These are phyloP conservation scores for Elachura formosa DNA, from an alignment of 2,113 vertebrate genomes.

Conservation along the genomic window DNA sequence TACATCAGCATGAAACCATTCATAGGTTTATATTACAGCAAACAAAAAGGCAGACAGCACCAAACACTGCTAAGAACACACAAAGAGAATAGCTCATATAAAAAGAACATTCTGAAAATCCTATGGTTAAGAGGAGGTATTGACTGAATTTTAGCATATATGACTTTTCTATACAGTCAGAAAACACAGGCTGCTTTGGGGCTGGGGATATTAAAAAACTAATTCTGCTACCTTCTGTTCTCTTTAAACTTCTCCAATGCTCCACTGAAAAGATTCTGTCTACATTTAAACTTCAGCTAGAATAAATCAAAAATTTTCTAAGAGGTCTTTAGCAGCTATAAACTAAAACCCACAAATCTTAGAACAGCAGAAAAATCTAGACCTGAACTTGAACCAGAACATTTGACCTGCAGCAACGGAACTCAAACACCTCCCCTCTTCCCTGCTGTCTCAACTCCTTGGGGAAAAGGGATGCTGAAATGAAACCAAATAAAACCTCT, in stretches of 20 bases:
- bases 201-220: not conserved
- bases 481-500: not conserved
- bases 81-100: not conserved
- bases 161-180: not conserved
- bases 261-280: not conserved
- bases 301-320: not conserved
- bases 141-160: not conserved
- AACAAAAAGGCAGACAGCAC: not conserved
- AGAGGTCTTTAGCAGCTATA: not conserved
- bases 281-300: not conserved
- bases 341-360: not conserved
- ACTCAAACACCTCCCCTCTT: not conserved
- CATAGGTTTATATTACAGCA: rapidly evolving
- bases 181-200: not conserved
- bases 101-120: not conserved
- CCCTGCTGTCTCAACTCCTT: not conserved
- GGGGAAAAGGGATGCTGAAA: not conserved
- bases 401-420: not conserved
- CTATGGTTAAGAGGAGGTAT: not conserved
- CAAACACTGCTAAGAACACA: not conserved
- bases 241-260: not conserved
- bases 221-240: not conserved
- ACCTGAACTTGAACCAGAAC: not conserved
- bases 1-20: not conserved
- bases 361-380: not conserved